Conservation (phyloP, 2,797 vertebrate genomes). For the Apodemus agrarius region DNA sequence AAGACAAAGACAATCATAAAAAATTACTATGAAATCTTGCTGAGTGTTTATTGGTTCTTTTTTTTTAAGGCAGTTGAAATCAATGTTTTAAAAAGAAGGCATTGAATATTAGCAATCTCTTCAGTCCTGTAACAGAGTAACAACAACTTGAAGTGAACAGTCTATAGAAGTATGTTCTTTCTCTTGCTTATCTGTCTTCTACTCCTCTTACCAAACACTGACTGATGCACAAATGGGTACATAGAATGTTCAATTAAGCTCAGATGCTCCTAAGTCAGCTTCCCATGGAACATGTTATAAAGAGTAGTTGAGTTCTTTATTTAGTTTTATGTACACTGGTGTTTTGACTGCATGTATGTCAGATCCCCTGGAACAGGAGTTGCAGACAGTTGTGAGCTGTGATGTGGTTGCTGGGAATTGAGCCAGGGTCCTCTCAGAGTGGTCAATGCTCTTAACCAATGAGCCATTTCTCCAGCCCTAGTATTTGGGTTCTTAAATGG, state of each 20-base stretch:
- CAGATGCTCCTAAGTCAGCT: background rate
- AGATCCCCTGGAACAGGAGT: background rate
- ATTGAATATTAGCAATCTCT: background rate
- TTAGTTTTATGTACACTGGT: background rate
- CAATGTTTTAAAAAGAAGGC: conserved; percentile 41
- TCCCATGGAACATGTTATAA: background rate
- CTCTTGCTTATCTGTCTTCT: conserved; percentile 21
- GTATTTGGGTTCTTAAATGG: background rate
- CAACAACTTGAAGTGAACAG: background rate
- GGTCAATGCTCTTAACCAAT: background rate
- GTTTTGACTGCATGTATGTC: background rate
- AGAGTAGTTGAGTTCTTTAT: background rate
- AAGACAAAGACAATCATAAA: conserved; percentile 73
- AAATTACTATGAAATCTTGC: conserved; percentile 65
- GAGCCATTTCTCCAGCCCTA: background rate
- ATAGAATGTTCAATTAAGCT: background rate
- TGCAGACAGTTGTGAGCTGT: background rate
- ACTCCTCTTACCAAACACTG: conserved; percentile 23
- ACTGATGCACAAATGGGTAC: background rate
- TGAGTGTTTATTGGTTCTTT: background rate
- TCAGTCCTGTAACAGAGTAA: conserved; percentile 3
- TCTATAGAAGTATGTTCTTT: background rate
- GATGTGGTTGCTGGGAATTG: background rate
- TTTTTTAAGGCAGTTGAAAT: conserved; percentile 48
- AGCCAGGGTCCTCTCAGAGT: background rate